A percentile compares a stretch with the other conserved stretches of the same genome.
Conservation (phyloP, 1,140 invertebrate species). For the Drosophila prosaltans region DNA sequence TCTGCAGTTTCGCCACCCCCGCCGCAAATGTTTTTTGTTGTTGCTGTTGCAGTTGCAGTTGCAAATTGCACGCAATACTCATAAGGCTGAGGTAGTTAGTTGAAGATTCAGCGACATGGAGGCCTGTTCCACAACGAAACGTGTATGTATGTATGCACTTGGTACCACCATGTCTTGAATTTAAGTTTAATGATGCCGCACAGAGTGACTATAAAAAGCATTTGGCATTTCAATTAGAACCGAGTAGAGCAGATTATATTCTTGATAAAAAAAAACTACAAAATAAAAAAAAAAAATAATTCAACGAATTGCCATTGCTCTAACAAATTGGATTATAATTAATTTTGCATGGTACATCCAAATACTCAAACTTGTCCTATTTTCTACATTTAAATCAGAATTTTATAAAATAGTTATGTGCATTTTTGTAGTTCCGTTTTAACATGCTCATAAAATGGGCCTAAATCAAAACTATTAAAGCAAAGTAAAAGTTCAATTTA, state of each 20-base stretch:
- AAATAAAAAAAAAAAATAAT: neutral
- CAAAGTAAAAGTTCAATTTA: neutral
- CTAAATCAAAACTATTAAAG: neutral
- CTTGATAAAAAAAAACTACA: slow-evolving; percentile 21
- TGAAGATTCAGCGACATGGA: slow-evolving; percentile 41
- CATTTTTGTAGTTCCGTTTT: neutral
- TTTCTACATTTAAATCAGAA: too few species aligned
- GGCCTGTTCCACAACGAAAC: slow-evolving; percentile 18
- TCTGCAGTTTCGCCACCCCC: slow-evolving; percentile 31
- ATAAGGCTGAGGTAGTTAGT: slow-evolving; percentile 27
- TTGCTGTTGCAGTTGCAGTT: slow-evolving; percentile 42
- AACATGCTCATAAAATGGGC: neutral
- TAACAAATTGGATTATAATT: neutral
- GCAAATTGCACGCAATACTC: slow-evolving; percentile 71
- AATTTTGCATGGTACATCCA: too few species aligned
- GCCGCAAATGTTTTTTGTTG: slow-evolving; percentile 18
- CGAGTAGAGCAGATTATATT: slow-evolving; percentile 42
- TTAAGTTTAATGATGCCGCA: slow-evolving; percentile 67
- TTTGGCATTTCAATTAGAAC: slow-evolving; percentile 74
- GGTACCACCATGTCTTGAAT: slow-evolving; percentile 28
- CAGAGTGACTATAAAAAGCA: slow-evolving; percentile 64
- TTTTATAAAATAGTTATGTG: too few species aligned
- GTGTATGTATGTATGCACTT: neutral
- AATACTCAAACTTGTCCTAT: too few species aligned
- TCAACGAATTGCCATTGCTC: slow-evolving; percentile 3